A percentile compares a stretch with the other conserved stretches of the same genome.
Evolutionary conservation across 2,888 invertebrate species (phyloP).

Genomic region (Heliconius aoede): DNA sequence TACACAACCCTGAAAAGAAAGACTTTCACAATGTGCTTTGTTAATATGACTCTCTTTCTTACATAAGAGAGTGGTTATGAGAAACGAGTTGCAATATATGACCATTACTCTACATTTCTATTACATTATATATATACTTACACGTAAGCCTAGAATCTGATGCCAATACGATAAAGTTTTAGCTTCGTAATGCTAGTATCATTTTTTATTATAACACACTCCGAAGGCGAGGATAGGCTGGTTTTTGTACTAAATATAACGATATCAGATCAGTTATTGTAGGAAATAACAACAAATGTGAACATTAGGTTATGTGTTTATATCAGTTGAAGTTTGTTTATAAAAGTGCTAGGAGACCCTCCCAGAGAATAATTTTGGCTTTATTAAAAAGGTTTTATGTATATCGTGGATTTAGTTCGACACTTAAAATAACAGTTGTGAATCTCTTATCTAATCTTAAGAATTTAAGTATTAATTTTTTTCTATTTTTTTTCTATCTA

Average conservation of each 20-base stretch:
- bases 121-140: neutral
- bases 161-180: conserved; percentile 22
- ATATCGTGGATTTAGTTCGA: neutral
- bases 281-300: neutral
- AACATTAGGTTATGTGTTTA: neutral
- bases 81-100: conserved; percentile 8
- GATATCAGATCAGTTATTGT: conserved; percentile 26
- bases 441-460: no score
- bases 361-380: neutral
- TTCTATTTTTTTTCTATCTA: neutral
- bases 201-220: conserved; percentile 26
- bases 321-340: conserved; percentile 6
- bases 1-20: neutral
- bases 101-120: conserved; percentile 16
- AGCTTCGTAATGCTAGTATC: conserved; percentile 28
- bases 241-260: conserved; percentile 23
- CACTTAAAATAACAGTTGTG: neutral
- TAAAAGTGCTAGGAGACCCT: conserved; percentile 7
- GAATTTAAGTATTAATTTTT: no score
- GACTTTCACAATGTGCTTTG: neutral
- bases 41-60: neutral
- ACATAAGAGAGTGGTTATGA: neutral
- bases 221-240: neutral
- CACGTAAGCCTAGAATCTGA: conserved; percentile 17
- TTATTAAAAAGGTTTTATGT: neutral